Evolutionary conservation across 1,140 invertebrate genomes (phyloP), one percentile per base, ranked within the genome.

Genomic region (Drosophila athabasca): DNA sequence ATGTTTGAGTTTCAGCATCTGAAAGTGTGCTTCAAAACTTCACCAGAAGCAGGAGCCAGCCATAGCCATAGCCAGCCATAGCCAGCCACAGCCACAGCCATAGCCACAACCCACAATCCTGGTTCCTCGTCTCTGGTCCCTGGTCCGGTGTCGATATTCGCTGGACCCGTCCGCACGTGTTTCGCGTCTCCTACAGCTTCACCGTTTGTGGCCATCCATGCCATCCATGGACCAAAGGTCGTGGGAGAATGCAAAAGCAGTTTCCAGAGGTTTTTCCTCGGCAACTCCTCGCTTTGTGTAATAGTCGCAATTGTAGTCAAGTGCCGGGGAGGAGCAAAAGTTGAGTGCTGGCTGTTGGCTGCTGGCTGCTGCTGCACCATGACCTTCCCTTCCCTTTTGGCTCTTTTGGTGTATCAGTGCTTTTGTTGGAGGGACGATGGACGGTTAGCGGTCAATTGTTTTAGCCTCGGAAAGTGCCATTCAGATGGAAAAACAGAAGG

Each of bases 251-350:
- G 11, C n/a, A 44, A 57, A 57, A 11, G 15, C 51, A 41, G 54
- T 57, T 57, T 57, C 43, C 13, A 45, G n/a, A 39, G 39, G 35
- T 65, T 35, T 48, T 60, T 52, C 31, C 41, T n/a, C 54, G 54
- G 53, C 29, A 39, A 71, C 41, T 26, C 24, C 41, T 26, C 24
- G 41, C 61, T 68, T 62, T 58, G 49, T 54, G 49, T 76, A 76
- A 76, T 68, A 76, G 74, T 74, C 58, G 70, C 74, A 76, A 76
- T 76, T 76, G 70, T 68, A 50, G 70, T 59, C 59, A 62, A 76
- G 74, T 76, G 74, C 41, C 44, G 31, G 70, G 64, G 70, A 59
- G 70, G 58, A 52, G 41, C 58, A 31, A 44, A 57, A 45, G 48
- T 54, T 58, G 24, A 74, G 71, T 58, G 45, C 51, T 50, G 44